Conservation (phyloP, 2,113 vertebrate species). For the Psettodes erumei region DNA sequence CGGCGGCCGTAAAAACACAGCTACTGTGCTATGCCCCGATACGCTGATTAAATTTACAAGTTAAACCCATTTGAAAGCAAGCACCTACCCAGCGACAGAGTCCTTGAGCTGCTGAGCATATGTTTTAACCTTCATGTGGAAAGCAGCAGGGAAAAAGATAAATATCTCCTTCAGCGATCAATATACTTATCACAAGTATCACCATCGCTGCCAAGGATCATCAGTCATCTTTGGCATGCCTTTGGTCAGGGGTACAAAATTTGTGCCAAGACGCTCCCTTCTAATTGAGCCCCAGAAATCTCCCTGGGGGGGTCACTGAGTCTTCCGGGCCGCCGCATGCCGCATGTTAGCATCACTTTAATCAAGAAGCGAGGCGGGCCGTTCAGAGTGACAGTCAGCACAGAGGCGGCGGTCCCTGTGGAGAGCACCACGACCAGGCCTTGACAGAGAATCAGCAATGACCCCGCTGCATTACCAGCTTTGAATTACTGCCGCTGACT, state of each 20-base stretch:
- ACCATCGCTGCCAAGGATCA: conserved; percentile 13
- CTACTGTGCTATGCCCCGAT: not conserved
- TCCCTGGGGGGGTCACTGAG: conserved; percentile 8
- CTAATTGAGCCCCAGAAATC: conserved; percentile 29
- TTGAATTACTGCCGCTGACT: conserved; percentile 49
- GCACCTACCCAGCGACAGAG: not conserved
- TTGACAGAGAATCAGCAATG: conserved; percentile 37
- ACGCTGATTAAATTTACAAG: not conserved
- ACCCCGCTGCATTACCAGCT: conserved; percentile 43
- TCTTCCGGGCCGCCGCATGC: conserved; percentile 9
- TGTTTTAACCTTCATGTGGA: conserved; percentile 41
- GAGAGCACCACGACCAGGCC: conserved; percentile 24
- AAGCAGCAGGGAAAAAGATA: conserved; percentile 30
- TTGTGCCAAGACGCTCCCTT: conserved; percentile 30
- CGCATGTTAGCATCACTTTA: conserved; percentile 29
- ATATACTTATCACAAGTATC: conserved; percentile 46
- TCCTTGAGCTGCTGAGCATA: conserved; percentile 13
- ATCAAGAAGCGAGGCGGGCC: conserved; percentile 29
- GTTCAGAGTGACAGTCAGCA: conserved; percentile 22
- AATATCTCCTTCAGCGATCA: conserved; percentile 45
- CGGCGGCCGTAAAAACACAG: not conserved
- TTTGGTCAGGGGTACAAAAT: conserved; percentile 29
- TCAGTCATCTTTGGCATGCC: conserved; percentile 27
- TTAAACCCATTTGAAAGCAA: not conserved
- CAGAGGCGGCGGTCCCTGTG: not conserved